Conservation (phyloP, 1,140 invertebrate species). For the Aporrectodea caliginosa region DNA sequence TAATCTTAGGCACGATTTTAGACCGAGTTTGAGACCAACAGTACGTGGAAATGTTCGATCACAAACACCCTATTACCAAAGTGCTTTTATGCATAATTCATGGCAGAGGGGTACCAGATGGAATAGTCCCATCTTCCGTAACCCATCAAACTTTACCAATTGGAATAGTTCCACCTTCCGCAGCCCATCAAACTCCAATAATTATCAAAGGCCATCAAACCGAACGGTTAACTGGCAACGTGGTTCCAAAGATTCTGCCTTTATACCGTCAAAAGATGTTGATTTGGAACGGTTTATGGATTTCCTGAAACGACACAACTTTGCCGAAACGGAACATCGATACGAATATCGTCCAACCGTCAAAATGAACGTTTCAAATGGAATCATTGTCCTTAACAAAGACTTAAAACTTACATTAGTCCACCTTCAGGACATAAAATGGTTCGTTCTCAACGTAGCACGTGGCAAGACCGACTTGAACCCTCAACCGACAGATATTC, state of each 20-base stretch:
- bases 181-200: neutral
- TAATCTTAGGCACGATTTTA: too few relatives aligned
- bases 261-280: neutral
- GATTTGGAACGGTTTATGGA: neutral
- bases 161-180: neutral
- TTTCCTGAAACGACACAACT: neutral
- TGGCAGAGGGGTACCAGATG: neutral
- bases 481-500: neutral
- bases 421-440: neutral
- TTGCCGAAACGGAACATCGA: neutral
- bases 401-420: neutral
- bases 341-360: neutral
- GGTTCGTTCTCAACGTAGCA: neutral
- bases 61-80: neutral
- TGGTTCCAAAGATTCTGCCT: neutral
- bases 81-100: neutral
- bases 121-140: too few relatives aligned
- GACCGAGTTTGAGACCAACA: too few relatives aligned
- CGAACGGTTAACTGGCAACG: neutral
- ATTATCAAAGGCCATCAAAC: neutral
- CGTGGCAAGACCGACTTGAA: neutral
- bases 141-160: neutral
- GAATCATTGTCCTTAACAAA: neutral
- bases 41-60: too few relatives aligned
- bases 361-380: neutral